Base-by-base conservation (phyloP, 1,140 invertebrate genomes). In the Formica exsecta region DNA sequence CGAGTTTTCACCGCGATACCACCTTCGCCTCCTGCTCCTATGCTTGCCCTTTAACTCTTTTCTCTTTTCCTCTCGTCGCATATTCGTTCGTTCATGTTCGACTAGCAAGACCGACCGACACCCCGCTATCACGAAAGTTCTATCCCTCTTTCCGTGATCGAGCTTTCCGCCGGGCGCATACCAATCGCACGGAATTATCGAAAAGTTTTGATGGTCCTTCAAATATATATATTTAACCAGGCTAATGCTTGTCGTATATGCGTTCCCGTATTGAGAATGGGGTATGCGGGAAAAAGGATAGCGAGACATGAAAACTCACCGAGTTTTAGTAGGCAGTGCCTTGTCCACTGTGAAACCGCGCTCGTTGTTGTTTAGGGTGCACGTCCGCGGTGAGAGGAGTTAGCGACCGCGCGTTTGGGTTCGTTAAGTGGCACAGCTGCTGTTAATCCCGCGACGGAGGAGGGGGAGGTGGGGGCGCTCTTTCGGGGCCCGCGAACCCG, bases 141-240 rank as follows among this genome's bases (percentile, higher is more conserved):
- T 13, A 19, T n/a, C n/a, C 25, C 66, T 79, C 57, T 86, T 62
- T 36, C 48, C 19, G 44, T 11, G 41, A 29, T 61, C 81, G 65
- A 77, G 41, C 70, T 86, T 87, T 86, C 68, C 66, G 38, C 36
- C 38, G 54, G 3, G 32, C 61, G 29, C 44, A 25, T 25, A 19
- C 19, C 62, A 57, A n/a, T 11, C 48, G 54, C 8, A 51, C 66
- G 83, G 87, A 90, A 89, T 89, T 92, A 90, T 90, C 62, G 90
- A 90, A 79, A 89, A 92, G 74, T 88, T 87, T 91, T 62, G 66
- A 90, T 88, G 83, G 79, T 61, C 73, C 85, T 88, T 62, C 61
- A 38, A 5, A 81, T 71, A 54, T 79, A n/a, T 80, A 51, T 79
- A 54, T 36, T 16, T 71, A 80, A 85, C 41, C 48, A 65, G 70